Evolutionary conservation across 2,888 invertebrate genomes (phyloP), one percentile per base, ranked within the genome.

Genomic region (Slavum lentiscoides): DNA sequence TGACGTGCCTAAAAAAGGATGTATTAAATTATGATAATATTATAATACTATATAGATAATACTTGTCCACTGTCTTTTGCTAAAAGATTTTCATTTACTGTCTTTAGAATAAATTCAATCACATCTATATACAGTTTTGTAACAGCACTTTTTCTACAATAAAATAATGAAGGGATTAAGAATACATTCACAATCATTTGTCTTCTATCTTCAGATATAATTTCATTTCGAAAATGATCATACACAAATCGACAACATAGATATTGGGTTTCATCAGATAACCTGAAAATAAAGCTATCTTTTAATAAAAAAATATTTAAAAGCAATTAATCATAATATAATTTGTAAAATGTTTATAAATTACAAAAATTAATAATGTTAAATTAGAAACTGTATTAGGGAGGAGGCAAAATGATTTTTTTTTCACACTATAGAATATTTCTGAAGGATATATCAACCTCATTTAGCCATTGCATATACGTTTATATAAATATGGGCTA

Each of bases 51-150:
- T 66, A 43, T 17, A 23, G 39, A 39, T 3, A 13, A 53, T 74
- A 74, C 74, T 74, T 74, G 62, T 74, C 62, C 74, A 74, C 64
- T 53, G 53, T 64, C 61, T n/a, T 76, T 61, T 13, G 58, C 23
- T 15, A 74, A 74, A 39, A 76, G 66, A 17, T 84, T 84, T 6
- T 84, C 83, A 72, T 84, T 84, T 17, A 84, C 83, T 3, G 84
- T 83, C 11, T 84, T 76, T n/a, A 85, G 83, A 9, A 84, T 81
- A 19, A 81, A 49, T 23, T 72, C 80, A 64, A 82, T 83, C 86
- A 84, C 84, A 68, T 76, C 43, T 23, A 67, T 23, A 62, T 76
- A 82, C 2, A 76, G n/a, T 59, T 64, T 58, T 23, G 17, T 70
- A 58, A 72, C 58, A 0, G 55, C 67, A 39, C 23, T 53, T 72